Conservation (phyloP, 92 coral and sea anemone species). For the Virgularia gustaviana region DNA sequence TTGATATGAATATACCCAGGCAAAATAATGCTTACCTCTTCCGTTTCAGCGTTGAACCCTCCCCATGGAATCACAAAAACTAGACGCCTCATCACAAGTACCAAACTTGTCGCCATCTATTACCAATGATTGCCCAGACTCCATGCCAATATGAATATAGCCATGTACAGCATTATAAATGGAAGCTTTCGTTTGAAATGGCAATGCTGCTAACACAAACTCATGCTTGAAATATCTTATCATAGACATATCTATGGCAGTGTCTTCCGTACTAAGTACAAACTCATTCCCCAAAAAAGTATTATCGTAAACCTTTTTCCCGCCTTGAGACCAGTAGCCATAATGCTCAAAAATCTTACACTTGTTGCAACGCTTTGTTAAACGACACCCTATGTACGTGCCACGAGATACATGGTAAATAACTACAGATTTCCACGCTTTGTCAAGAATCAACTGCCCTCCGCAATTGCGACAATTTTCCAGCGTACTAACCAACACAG, state of each 20-base stretch:
- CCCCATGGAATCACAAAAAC: no score
- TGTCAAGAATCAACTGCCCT: neutral
- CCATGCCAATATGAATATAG: neutral
- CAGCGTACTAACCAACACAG: no score
- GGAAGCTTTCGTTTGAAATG: slow-evolving; percentile 47
- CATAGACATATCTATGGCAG: slow-evolving; percentile 23
- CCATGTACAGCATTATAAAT: slow-evolving; percentile 43
- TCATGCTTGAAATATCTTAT: slow-evolving; percentile 28
- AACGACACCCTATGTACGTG: slow-evolving; percentile 36
- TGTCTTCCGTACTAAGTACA: slow-evolving; percentile 36
- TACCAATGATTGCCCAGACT: no score
- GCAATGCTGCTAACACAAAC: slow-evolving; percentile 50
- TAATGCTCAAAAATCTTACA: slow-evolving; percentile 49
- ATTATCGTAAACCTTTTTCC: neutral
- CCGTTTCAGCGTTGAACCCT: no score
- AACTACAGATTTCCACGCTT: slow-evolving; percentile 12
- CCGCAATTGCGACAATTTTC: neutral
- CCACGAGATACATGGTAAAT: slow-evolving; percentile 27
- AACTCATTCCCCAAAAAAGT: slow-evolving; percentile 10
- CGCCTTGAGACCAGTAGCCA: slow-evolving; percentile 6
- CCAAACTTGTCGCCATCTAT: no score
- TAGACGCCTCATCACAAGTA: no score
- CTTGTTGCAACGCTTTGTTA: slow-evolving; percentile 36
- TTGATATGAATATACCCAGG: no score
- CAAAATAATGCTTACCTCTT: no score